These are phyloP conservation scores for Drosophila cracens DNA, from an alignment of 2,888 invertebrate genomes.

Conservation along the genomic window DNA sequence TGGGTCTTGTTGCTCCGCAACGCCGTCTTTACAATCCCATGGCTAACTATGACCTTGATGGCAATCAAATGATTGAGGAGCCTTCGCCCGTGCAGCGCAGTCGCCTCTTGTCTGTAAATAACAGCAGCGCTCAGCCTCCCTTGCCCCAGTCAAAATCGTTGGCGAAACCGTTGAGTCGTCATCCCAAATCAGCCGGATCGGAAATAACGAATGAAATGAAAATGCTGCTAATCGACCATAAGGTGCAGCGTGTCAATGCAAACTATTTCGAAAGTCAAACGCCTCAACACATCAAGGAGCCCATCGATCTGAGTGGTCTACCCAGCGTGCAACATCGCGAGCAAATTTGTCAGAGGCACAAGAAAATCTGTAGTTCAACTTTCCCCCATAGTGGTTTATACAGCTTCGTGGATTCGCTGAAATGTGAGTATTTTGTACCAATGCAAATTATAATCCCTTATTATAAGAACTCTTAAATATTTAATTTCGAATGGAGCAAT, in stretches of 20 bases:
- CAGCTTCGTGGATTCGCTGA: constrained; percentile 60
- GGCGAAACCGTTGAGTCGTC: background rate
- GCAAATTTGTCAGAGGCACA: constrained; percentile 48
- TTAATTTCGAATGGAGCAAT: background rate
- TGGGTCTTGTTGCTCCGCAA: no score
- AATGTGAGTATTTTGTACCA: constrained; percentile 36
- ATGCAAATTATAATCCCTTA: background rate
- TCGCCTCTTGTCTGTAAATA: constrained; percentile 6
- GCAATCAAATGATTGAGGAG: constrained; percentile 13
- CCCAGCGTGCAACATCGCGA: constrained; percentile 41
- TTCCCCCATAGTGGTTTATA: constrained; percentile 35
- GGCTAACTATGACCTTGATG: constrained; percentile 19
- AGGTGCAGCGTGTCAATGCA: constrained; percentile 48
- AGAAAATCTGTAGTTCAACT: constrained; percentile 24
- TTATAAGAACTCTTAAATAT: background rate
- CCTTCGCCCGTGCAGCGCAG: background rate
- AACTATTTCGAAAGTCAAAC: constrained; percentile 46
- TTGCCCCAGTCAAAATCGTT: background rate
- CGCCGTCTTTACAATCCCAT: no score
- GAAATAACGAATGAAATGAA: constrained; percentile 38
- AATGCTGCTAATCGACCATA: constrained; percentile 38
- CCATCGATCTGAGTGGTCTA: constrained; percentile 56
- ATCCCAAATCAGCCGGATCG: background rate
- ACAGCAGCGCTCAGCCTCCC: background rate
- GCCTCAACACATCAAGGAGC: constrained; percentile 50